Evolutionary conservation across 2,888 invertebrate genomes (phyloP).

Genomic region (Drosophila mettleri): DNA sequence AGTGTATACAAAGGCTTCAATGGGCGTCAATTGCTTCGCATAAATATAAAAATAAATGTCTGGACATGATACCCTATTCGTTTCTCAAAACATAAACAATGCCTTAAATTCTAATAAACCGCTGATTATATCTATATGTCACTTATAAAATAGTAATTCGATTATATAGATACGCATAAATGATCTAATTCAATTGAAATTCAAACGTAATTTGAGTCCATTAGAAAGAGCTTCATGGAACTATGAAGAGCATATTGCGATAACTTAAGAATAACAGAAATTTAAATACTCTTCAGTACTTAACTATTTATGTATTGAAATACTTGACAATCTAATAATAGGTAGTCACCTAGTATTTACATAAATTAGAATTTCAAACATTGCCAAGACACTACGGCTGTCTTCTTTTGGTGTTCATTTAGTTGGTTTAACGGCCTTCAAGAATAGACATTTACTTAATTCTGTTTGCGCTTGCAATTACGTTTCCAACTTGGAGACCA

Average conservation of each 20-base stretch:
- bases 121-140: background rate
- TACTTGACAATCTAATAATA: conserved; percentile 8
- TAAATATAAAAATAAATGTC: background rate
- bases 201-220: background rate
- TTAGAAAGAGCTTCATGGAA: background rate
- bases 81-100: background rate
- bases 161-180: background rate
- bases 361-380: conserved; percentile 24
- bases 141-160: background rate
- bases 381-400: background rate
- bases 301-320: background rate
- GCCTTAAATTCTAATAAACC: background rate
- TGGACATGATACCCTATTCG: background rate
- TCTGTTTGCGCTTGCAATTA: conserved; percentile 55
- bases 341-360: conserved; percentile 12
- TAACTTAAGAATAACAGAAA: background rate
- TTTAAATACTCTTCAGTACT: background rate
- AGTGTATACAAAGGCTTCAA: no score
- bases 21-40: background rate
- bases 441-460: conserved; percentile 51
- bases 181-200: background rate
- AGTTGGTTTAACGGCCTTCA: conserved; percentile 22
- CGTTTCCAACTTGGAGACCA: conserved; percentile 45
- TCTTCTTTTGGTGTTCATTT: background rate
- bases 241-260: background rate